A percentile compares a stretch with the other conserved stretches of the same genome.
phyloP scores from a whole-genome alignment of 2,797 vertebrate species.

The Amniataba percoides region DNA sequence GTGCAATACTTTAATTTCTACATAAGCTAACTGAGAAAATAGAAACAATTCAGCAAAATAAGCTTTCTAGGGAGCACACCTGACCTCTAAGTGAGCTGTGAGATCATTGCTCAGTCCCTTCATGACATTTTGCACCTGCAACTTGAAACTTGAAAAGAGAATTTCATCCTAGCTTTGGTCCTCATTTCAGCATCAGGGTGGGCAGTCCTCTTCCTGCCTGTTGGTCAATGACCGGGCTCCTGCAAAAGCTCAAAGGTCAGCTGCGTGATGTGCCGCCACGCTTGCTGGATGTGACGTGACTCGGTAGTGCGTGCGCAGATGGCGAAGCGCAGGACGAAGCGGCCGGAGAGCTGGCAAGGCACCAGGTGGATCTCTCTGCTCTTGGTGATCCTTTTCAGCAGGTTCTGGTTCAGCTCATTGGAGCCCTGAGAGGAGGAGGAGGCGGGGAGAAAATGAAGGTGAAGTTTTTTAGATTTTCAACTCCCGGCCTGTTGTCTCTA shows the following conservation, averaged over 20 bases:
- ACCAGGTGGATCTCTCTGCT: conserved; percentile 93
- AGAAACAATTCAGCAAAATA: not conserved
- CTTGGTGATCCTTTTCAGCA: conserved; percentile 91
- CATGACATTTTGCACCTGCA: conserved; percentile 48
- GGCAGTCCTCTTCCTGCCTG: not conserved
- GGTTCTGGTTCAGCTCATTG: conserved; percentile 89
- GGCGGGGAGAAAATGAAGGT: not conserved
- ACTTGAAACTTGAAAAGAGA: conserved; percentile 3
- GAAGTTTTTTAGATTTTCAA: not conserved
- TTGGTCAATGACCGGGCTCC: conserved; percentile 67
- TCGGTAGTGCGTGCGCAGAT: conserved; percentile 89
- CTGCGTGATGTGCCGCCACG: conserved; percentile 92
- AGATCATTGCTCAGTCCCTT: conserved; percentile 34
- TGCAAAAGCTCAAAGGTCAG: conserved; percentile 87
- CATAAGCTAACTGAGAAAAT: not conserved
- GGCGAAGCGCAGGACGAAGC: conserved; percentile 93
- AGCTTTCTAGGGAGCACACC: not conserved
- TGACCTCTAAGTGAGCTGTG: not conserved
- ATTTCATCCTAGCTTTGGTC: conserved; percentile 43
- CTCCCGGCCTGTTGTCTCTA: not conserved
- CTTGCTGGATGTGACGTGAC: conserved; percentile 87
- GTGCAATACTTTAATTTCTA: not conserved
- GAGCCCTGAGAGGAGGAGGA: conserved; percentile 84
- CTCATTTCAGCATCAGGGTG: conserved; percentile 17
- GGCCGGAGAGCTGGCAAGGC: conserved; percentile 89